Evolutionary conservation across 2,888 invertebrate genomes (phyloP).

Genomic region (Lithophane ornitopus): DNA sequence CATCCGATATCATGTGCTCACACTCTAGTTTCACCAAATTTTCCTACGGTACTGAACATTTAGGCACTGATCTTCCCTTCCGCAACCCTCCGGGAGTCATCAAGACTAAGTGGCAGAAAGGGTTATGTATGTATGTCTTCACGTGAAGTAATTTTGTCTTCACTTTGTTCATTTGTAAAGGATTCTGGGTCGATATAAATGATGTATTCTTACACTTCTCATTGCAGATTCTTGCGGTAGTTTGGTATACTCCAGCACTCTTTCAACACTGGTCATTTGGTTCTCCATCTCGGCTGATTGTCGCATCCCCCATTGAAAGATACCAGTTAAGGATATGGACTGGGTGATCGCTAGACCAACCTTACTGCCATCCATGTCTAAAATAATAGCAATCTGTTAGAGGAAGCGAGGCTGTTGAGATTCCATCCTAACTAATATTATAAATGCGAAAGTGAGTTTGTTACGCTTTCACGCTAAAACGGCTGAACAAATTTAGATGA

Average conservation of each 20-base stretch:
- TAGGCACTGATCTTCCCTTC: background rate
- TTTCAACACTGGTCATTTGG: conserved; percentile 95
- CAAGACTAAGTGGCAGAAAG: background rate
- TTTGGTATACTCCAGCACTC: conserved; percentile 93
- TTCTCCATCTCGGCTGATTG: conserved; percentile 96
- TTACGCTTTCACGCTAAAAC: too few species aligned
- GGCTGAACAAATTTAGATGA: too few species aligned
- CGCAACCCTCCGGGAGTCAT: background rate
- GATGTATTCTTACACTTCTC: conserved; percentile 71
- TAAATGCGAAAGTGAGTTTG: too few species aligned
- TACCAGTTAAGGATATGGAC: conserved; percentile 91
- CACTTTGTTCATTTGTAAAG: background rate
- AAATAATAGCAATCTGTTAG: conserved; percentile 8
- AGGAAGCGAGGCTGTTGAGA: background rate
- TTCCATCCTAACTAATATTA: background rate
- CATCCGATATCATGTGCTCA: background rate
- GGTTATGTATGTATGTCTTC: background rate
- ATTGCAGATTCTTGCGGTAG: conserved; percentile 89
- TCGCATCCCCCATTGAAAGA: conserved; percentile 95
- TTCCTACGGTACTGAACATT: background rate
- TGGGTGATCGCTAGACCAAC: conserved; percentile 93
- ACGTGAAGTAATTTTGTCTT: background rate
- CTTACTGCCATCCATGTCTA: conserved; percentile 90
- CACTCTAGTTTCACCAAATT: background rate
- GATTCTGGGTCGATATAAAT: background rate